phyloP scores from a whole-genome alignment of 1,140 invertebrate genomes.

The Chelonus insularis region DNA sequence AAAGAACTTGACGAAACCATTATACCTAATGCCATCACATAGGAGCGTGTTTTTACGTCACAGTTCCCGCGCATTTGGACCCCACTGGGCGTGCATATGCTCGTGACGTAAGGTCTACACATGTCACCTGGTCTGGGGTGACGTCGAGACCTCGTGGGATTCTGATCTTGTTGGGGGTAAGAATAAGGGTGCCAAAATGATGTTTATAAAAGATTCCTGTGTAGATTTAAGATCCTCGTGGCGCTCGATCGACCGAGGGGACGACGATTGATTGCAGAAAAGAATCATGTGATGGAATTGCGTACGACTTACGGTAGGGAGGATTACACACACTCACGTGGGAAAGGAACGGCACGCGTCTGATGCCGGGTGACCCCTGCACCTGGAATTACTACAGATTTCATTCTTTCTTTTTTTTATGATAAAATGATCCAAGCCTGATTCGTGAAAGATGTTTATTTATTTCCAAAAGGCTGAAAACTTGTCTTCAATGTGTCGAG shows the following conservation, averaged over 20 bases:
- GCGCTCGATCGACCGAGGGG: constrained; percentile 18
- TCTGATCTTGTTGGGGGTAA: constrained; percentile 30
- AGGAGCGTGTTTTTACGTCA: constrained; percentile 34
- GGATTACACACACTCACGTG: constrained; percentile 40
- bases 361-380: constrained; percentile 40
- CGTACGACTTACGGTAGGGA: constrained; percentile 26
- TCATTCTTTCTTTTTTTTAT: constrained; percentile 30
- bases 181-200: constrained; percentile 33
- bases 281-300: constrained; percentile 39
- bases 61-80: constrained; percentile 23
- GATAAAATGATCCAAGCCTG: constrained; percentile 5
- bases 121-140: constrained; percentile 42
- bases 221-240: constrained; percentile 17
- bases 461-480: background rate
- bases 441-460: background rate
- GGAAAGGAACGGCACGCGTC: constrained; percentile 51
- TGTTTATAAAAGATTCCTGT: constrained; percentile 15
- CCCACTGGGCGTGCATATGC: constrained; percentile 34
- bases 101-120: constrained; percentile 42
- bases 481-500: too few relatives aligned
- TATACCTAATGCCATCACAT: constrained; percentile 6
- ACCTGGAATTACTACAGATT: constrained; percentile 42
- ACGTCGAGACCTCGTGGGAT: constrained; percentile 34
- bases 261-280: constrained; percentile 31
- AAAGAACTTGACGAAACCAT: constrained; percentile 26